phyloP scores from a whole-genome alignment of 2,113 vertebrate genomes.

The Rhinopomastus cyanomelas region DNA sequence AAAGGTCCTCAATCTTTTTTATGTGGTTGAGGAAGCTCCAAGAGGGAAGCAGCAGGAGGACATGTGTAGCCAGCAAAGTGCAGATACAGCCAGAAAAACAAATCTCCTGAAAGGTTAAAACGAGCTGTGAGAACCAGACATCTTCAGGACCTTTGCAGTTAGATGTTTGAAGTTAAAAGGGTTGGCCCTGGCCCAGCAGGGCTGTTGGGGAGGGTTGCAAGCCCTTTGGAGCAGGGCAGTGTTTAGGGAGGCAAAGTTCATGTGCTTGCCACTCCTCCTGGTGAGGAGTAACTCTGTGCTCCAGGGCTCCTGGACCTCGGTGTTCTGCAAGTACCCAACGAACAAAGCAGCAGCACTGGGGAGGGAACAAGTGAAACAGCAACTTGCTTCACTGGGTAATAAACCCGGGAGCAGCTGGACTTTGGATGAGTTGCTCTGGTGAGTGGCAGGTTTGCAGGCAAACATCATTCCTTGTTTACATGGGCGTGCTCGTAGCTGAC shows the following conservation, averaged over 20 bases:
- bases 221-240: not conserved
- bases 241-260: constrained; percentile 50
- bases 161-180: not conserved
- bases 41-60: not conserved
- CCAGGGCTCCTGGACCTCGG: not conserved
- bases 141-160: not conserved
- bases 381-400: not conserved
- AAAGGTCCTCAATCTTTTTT: accelerated
- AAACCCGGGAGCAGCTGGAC: constrained; percentile 31
- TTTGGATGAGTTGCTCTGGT: constrained; percentile 35
- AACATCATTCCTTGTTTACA: not conserved
- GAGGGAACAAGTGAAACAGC: not conserved
- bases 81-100: not conserved
- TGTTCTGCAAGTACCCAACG: not conserved
- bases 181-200: not conserved
- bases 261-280: not conserved
- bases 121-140: accelerated
- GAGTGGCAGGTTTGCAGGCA: not conserved
- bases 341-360: accelerated
- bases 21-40: not conserved
- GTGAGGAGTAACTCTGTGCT: not conserved
- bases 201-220: not conserved
- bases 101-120: not conserved
- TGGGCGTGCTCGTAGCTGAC: accelerated
- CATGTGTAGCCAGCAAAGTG: not conserved